These are phyloP conservation scores for Oriolus oriolus DNA, from an alignment of 2,113 vertebrate genomes.

Conservation along the genomic window DNA sequence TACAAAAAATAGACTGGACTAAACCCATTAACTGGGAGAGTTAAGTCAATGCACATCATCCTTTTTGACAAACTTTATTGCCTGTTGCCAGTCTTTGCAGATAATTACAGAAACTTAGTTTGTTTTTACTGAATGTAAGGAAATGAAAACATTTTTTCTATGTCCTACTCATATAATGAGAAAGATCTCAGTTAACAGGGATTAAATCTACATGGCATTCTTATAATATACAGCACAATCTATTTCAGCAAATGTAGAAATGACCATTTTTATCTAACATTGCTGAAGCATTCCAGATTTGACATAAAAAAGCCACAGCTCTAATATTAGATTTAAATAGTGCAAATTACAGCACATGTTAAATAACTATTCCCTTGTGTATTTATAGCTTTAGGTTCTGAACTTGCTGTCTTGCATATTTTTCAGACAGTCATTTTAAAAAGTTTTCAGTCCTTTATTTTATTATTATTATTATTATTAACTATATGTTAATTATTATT, in stretches of 20 bases:
- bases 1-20: not conserved
- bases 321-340: constrained; percentile 66
- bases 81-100: not conserved
- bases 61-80: not conserved
- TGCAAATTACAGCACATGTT: constrained; percentile 59
- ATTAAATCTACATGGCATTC: not conserved
- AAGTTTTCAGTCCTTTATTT: not conserved
- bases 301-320: constrained; percentile 51
- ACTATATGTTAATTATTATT: not conserved
- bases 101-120: constrained; percentile 9
- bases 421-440: not conserved
- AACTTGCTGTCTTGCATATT: constrained; percentile 26
- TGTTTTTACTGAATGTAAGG: constrained; percentile 3
- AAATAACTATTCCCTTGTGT: constrained; percentile 52
- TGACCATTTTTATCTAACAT: constrained; percentile 44
- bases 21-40: not conserved
- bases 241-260: constrained; percentile 38
- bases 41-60: not conserved
- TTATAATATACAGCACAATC: not conserved
- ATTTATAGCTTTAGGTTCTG: constrained; percentile 57
- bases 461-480: not conserved
- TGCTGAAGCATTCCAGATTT: constrained; percentile 33
- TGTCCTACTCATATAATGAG: not conserved
- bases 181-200: not conserved
- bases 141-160: constrained; percentile 16